Percentiles rank a stretch among this genome's conserved stretches.
Evolutionary conservation across 2,113 vertebrate species (phyloP).

Genomic region (Gadus macrocephalus): DNA sequence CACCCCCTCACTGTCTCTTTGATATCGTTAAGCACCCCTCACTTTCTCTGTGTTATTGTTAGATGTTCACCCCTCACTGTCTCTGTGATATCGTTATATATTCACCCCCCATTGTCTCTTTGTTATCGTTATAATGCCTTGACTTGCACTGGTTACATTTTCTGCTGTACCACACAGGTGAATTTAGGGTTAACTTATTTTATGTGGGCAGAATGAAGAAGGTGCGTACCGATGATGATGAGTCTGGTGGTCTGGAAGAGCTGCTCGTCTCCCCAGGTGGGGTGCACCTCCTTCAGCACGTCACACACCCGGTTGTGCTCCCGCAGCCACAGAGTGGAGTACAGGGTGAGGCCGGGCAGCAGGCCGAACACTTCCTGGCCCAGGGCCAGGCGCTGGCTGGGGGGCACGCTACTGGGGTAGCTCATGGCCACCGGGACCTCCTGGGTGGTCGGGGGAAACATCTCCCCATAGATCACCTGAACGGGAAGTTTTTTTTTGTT

Average conservation of each 20-base stretch:
- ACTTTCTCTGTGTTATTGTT: too few relatives aligned
- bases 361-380: constrained; percentile 91
- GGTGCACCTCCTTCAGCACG: constrained; percentile 84
- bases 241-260: constrained; percentile 93
- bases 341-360: constrained; percentile 85
- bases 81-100: too few relatives aligned
- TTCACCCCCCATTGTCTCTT: too few relatives aligned
- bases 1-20: too few relatives aligned
- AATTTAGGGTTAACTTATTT: too few relatives aligned
- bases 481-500: background rate
- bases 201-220: background rate
- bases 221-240: constrained; percentile 85
- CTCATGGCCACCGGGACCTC: constrained; percentile 80
- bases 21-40: too few relatives aligned
- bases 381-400: constrained; percentile 72
- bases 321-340: constrained; percentile 86
- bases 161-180: too few relatives aligned
- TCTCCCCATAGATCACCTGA: constrained; percentile 80
- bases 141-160: too few relatives aligned
- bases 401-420: constrained; percentile 69
- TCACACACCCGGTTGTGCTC: constrained; percentile 95
- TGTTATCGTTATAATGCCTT: too few relatives aligned
- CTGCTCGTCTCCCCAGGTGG: constrained; percentile 90
- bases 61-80: too few relatives aligned
- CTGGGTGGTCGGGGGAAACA: constrained; percentile 78